A percentile compares a stretch with the other conserved stretches of the same genome.
phyloP scores from a whole-genome alignment of 2,113 vertebrate species.

The Oreochromis spilurus region DNA sequence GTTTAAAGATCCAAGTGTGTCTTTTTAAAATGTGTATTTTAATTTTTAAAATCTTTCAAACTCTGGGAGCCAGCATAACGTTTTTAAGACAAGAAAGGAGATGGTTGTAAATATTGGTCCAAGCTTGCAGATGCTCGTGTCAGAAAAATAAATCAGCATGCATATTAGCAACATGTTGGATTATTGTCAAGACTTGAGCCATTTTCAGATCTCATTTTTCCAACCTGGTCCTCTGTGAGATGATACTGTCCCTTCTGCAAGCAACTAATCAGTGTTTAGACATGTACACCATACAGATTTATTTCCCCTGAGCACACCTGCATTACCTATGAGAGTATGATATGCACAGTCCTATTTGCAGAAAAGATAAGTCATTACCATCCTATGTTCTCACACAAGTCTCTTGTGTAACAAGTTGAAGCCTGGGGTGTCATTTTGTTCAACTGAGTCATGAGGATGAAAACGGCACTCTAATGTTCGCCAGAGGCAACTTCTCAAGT shows the following conservation, averaged over 20 bases:
- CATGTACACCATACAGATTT: background rate
- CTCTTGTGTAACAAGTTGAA: constrained; percentile 26
- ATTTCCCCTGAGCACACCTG: background rate
- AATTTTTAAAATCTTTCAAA: background rate
- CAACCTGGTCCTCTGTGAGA: background rate
- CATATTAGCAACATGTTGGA: background rate
- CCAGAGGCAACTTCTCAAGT: background rate
- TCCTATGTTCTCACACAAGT: constrained; percentile 3
- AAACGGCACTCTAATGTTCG: background rate
- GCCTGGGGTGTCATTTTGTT: constrained; percentile 34
- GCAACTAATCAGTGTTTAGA: background rate
- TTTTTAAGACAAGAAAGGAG: background rate
- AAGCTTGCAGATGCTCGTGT: background rate
- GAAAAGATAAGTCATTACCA: constrained; percentile 22
- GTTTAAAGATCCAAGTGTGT: background rate
- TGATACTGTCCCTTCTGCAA: background rate
- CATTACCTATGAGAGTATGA: background rate
- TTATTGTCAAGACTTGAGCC: background rate
- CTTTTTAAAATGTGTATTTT: background rate
- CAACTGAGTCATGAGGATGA: constrained; percentile 33
- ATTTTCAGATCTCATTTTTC: background rate
- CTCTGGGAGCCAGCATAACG: background rate
- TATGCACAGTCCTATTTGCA: constrained; percentile 19
- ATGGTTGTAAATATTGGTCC: background rate
- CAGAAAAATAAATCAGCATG: background rate